Conservation (phyloP, 1,140 invertebrate genomes). For the Magallana gigas region DNA sequence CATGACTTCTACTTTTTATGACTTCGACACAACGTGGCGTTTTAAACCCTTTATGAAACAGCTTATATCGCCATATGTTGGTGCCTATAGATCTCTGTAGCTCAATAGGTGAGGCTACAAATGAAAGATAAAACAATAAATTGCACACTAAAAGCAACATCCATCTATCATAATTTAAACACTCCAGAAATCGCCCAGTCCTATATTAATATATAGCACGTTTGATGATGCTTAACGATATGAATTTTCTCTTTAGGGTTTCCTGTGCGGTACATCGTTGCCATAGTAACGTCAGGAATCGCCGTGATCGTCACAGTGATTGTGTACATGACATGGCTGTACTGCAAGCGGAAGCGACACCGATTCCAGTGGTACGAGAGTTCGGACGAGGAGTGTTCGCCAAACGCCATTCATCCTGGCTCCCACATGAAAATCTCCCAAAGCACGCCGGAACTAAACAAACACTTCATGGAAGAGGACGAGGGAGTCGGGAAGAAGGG, state of each 20-base stretch:
- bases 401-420: slow-evolving; percentile 53
- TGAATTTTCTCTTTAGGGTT: slow-evolving; percentile 39
- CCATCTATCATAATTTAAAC: no score
- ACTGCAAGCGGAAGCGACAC: slow-evolving; percentile 50
- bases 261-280: slow-evolving; percentile 45
- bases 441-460: slow-evolving; percentile 71
- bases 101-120: no score
- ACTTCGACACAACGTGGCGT: no score
- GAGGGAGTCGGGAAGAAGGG: slow-evolving; percentile 54
- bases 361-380: slow-evolving; percentile 37
- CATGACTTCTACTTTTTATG: no score
- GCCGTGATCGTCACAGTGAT: slow-evolving; percentile 41
- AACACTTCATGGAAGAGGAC: slow-evolving; percentile 42
- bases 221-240: no score
- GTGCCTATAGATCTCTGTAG: no score
- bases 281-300: slow-evolving; percentile 23
- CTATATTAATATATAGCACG: no score
- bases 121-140: no score
- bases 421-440: slow-evolving; percentile 64
- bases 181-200: no score
- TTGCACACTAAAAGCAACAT: no score
- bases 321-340: slow-evolving; percentile 52
- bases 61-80: no score
- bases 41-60: no score
- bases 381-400: slow-evolving; percentile 58